Conservation (phyloP, 2,797 vertebrate genomes). For the Lepus oiostolus region DNA sequence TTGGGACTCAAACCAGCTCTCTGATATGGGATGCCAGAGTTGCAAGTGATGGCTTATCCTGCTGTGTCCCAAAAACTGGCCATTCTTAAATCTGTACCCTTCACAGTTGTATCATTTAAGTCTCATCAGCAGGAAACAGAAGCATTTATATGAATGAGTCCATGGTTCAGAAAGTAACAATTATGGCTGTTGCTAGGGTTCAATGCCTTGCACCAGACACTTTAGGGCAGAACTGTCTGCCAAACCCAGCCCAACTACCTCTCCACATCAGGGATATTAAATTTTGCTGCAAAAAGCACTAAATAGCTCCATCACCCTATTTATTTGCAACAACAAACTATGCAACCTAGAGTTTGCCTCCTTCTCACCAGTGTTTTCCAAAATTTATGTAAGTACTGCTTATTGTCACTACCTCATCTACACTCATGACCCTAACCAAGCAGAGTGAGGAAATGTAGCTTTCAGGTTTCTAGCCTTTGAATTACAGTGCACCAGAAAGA, state of each 20-base stretch:
- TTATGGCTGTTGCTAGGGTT: not conserved
- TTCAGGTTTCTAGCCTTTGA: not conserved
- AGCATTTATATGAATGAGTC: not conserved
- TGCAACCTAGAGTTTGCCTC: not conserved
- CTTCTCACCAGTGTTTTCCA: not conserved
- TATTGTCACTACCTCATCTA: not conserved
- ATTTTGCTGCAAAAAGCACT: not conserved
- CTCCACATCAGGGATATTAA: not conserved
- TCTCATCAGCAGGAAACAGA: not conserved
- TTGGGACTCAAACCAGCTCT: no score
- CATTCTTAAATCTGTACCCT: not conserved
- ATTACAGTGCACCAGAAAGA: no score
- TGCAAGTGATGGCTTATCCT: no score
- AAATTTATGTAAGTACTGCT: not conserved
- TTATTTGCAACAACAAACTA: not conserved
- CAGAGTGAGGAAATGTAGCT: not conserved
- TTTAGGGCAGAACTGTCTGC: not conserved
- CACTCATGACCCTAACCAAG: not conserved
- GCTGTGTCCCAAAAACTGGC: no score
- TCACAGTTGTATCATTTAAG: not conserved
- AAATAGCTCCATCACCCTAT: not conserved
- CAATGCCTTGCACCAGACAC: not conserved
- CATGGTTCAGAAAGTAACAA: not conserved
- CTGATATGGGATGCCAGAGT: no score
- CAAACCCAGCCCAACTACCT: not conserved